Evolutionary conservation across 2,888 invertebrate species (phyloP), one percentile per base, ranked within the genome.

Genomic region (Euplexia lucipara): DNA sequence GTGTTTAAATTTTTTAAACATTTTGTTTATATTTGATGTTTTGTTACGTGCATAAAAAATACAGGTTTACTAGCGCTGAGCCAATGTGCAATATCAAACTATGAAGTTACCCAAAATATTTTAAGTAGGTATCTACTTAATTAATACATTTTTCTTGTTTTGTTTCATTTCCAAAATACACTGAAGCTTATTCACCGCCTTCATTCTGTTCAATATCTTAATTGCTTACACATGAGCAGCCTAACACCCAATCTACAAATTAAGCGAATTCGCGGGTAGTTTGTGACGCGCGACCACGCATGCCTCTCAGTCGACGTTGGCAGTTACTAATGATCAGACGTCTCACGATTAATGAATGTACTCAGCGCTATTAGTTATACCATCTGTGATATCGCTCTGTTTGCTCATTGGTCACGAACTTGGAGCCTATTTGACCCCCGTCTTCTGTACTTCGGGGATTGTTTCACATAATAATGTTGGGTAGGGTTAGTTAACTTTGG

Each of bases 321-420:
- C 80, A 83, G 70, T 63, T 71, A 81, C 78, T 78, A 82, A 82
- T 83, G 79, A 78, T 75, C 65, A 14, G 62, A 65, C 58, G 70
- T 51, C 51, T n/a, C 39, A 49, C 65, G 70, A 82, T 81, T 78
- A 79, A 82, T 81, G 60, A 75, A 75, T 60, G 58, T 42, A 68
- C 54, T 59, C 49, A 52, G 41, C 20, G 58, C 64, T 67, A 66
- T 70, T 66, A 75, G 79, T 78, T 62, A 61, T 39, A 56, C 76
- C 71, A 71, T 67, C 51, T 79, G 70, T 63, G 61, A 58, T 66
- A 68, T 78, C 49, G 60, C 18, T n/a, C 37, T 78, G 73, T 63
- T 63, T 63, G 51, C 20, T 34, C 45, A 47, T 44, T 53, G 75
- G 51, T 70, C 79, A 57, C 70, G 61, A 74, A 76, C 65, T 75